Base-by-base conservation (phyloP, 2,113 vertebrate species). In the Cavia aperea region DNA sequence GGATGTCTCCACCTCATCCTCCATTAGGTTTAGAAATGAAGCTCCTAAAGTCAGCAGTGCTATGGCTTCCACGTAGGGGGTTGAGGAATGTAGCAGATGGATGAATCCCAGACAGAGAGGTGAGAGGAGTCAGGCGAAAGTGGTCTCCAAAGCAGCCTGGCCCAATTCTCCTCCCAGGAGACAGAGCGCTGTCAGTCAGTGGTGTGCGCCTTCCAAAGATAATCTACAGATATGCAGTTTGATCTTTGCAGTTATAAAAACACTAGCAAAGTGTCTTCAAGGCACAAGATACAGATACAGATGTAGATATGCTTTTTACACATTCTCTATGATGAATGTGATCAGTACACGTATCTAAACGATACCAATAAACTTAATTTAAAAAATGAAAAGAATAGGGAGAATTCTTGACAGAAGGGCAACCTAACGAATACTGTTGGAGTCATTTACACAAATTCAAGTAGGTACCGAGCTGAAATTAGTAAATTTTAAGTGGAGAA, bases 41-140 rank as follows among this genome's bases (percentile, higher is more conserved):
- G 58, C 46, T 51, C 15, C 13, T 43, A n/a, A 23, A 49, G 54
- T 51, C 23, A 23, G 23, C 21, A 6, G 54, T 10, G 23, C 23
- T 39, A 19, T 46, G 5, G 11, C 13, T 82, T 21, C 39, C 9
- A 1, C 19, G n/a, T 36, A n/a, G 51, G 9, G 31, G 36, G 39
- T 24, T 70, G 51, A 86, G 23, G 1, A 3, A 4, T 4, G 16
- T 7, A 3, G 36, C 2, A 21, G n/a, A 29, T 2, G 12, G 60
- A 66, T 4, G 46, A 39, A 0, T 31, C 63, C 43, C 24, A 10
- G 7, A 9, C 23, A 49, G 36, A 16, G 10, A 13, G 13, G 36
- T 39, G 19, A 31, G 46, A 51, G 7, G 33, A 66, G 9, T 23
- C 66, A 15, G 16, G 23, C 5, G 56, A 62, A 9, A 24, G 39